Evolutionary conservation across 2,113 vertebrate species (phyloP).

Genomic region (Crotalus tigris): DNA sequence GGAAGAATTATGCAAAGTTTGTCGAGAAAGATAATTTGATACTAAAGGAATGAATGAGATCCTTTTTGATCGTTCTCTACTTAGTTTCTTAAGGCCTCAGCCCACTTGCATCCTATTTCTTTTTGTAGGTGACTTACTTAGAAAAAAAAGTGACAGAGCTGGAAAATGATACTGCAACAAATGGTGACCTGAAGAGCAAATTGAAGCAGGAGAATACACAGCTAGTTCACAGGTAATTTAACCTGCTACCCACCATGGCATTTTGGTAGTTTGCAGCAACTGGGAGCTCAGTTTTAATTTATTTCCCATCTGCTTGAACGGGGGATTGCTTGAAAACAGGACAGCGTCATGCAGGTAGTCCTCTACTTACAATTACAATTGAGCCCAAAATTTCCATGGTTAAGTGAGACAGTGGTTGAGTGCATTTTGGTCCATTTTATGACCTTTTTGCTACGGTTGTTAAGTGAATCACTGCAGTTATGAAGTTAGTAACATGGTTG

Average conservation of each 20-base stretch:
- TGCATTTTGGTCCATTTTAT: neutral
- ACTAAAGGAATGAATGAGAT: neutral
- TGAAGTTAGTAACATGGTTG: neutral
- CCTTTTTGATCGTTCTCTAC: neutral
- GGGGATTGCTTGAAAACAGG: neutral
- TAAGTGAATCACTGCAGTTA: neutral
- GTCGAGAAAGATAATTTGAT: neutral
- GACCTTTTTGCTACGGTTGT: neutral
- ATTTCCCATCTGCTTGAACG: neutral
- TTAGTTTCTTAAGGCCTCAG: neutral
- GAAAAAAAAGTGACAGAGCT: conserved; percentile 94
- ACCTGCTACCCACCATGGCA: neutral
- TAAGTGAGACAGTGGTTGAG: neutral
- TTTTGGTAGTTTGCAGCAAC: neutral
- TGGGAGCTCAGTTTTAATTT: neutral
- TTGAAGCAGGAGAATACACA: conserved; percentile 93
- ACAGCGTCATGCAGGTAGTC: neutral
- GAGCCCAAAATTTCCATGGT: neutral
- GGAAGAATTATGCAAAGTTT: neutral
- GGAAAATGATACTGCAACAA: conserved; percentile 87
- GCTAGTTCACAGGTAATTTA: conserved; percentile 88
- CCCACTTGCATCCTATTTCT: neutral
- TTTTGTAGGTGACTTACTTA: conserved; percentile 82
- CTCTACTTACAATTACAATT: neutral
- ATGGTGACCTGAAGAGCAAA: conserved; percentile 87